A percentile compares a stretch with the other conserved stretches of the same genome.
Conservation (phyloP, 2,797 vertebrate genomes). For the Tympanoctomys barrerae region DNA sequence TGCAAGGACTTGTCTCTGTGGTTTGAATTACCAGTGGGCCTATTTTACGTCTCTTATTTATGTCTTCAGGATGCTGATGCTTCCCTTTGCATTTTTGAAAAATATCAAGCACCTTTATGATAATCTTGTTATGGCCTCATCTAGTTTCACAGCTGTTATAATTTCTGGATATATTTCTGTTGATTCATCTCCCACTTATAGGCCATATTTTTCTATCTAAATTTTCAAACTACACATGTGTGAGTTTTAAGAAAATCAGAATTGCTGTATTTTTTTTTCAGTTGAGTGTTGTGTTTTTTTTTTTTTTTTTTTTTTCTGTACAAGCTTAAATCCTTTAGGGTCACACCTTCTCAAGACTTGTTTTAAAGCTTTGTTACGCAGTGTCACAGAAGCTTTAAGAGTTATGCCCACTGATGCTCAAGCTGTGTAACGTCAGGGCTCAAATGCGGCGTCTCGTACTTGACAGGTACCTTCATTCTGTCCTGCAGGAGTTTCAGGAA, state of each 20-base stretch:
- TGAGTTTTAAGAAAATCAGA: not conserved
- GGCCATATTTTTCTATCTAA: not conserved
- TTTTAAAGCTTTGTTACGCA: not conserved
- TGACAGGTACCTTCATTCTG: not conserved
- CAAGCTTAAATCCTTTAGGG: not conserved
- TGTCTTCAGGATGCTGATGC: not conserved
- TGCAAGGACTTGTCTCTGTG: not conserved
- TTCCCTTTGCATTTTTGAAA: not conserved
- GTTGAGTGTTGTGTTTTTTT: not conserved
- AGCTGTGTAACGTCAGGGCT: not conserved
- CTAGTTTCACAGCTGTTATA: not conserved
- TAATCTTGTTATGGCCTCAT: not conserved
- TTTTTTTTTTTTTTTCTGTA: not conserved
- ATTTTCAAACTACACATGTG: not conserved
- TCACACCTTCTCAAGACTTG: not conserved
- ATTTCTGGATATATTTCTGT: not conserved
- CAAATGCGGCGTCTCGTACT: not conserved
- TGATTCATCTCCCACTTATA: not conserved
- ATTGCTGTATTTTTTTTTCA: not conserved
- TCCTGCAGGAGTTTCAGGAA: not conserved
- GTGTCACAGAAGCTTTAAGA: not conserved
- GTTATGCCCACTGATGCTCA: not conserved
- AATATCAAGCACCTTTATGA: not conserved
- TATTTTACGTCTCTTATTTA: not conserved
- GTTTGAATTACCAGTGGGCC: not conserved